Percentiles rank a stretch among this genome's conserved stretches.
phyloP scores from a whole-genome alignment of 2,888 invertebrate species.

The Lithophane semibrunnea region DNA sequence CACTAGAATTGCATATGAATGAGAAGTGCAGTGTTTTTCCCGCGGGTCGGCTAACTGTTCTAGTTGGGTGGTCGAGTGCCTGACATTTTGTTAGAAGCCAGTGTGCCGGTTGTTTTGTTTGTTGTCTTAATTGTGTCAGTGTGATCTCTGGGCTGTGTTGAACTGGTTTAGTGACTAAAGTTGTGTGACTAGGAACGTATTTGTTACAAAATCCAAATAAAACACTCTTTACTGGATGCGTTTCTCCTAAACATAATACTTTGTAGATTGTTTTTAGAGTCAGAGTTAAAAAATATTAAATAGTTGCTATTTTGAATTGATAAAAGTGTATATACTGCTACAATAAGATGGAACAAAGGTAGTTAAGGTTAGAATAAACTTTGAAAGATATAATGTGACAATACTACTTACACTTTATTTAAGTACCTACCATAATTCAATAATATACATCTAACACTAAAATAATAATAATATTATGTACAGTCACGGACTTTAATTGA shows the following conservation, averaged over 20 bases:
- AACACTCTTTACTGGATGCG: not conserved
- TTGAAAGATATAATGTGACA: not conserved
- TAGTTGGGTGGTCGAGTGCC: constrained; percentile 22
- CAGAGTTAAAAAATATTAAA: too few relatives aligned
- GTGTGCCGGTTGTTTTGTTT: constrained; percentile 36
- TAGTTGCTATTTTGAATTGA: not conserved
- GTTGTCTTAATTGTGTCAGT: constrained; percentile 15
- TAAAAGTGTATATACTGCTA: not conserved
- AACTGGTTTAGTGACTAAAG: not conserved
- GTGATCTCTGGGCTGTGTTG: constrained; percentile 1
- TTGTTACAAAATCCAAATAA: not conserved
- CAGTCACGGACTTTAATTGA: too few relatives aligned
- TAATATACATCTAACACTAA: too few relatives aligned
- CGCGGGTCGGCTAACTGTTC: constrained; percentile 17
- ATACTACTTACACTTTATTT: not conserved
- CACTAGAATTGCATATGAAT: not conserved
- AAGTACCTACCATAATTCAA: too few relatives aligned
- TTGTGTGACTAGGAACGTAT: not conserved
- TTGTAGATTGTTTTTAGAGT: not conserved
- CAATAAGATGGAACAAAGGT: not conserved
- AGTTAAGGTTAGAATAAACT: not conserved
- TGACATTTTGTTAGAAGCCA: constrained; percentile 22
- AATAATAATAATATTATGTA: too few relatives aligned
- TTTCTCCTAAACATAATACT: not conserved
- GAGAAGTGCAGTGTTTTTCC: constrained; percentile 6